Conservation (phyloP, 2,113 vertebrate species). For the Gallinago media region DNA sequence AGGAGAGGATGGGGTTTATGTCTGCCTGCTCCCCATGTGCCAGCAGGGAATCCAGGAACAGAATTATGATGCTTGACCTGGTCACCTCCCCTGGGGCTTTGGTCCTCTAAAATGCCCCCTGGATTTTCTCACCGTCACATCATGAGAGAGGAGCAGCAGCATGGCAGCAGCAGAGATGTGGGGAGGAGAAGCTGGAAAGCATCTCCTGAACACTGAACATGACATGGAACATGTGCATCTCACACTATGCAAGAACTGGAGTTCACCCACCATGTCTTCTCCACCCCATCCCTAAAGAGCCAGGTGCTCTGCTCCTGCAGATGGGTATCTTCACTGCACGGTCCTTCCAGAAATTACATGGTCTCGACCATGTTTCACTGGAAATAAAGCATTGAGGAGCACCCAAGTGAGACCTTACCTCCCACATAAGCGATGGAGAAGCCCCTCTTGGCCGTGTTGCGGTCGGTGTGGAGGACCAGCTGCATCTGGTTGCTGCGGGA, state of each 20-base stretch:
- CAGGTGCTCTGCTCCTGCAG: neutral
- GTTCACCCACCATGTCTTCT: accelerated
- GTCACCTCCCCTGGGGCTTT: neutral
- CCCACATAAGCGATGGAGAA: slow-evolving; percentile 89
- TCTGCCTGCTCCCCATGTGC: neutral
- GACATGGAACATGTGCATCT: accelerated
- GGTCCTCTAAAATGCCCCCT: accelerated
- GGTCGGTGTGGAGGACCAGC: slow-evolving; percentile 89
- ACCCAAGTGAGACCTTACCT: slow-evolving; percentile 77
- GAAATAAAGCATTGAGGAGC: neutral
- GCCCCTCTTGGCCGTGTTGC: slow-evolving; percentile 85
- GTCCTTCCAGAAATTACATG: neutral
- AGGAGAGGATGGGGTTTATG: accelerated
- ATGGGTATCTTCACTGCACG: accelerated
- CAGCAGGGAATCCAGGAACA: neutral
- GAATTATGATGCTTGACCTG: neutral
- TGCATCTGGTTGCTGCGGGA: slow-evolving; percentile 87
- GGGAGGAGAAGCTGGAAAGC: neutral
- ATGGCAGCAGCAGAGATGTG: accelerated
- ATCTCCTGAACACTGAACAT: neutral
- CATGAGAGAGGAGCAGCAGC: neutral
- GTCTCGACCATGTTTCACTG: accelerated
- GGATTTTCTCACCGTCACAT: neutral
- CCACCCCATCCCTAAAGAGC: neutral
- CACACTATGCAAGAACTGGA: neutral